Evolutionary conservation across 2,113 vertebrate species (phyloP).

Genomic region (Hemibagrus wyckioides): DNA sequence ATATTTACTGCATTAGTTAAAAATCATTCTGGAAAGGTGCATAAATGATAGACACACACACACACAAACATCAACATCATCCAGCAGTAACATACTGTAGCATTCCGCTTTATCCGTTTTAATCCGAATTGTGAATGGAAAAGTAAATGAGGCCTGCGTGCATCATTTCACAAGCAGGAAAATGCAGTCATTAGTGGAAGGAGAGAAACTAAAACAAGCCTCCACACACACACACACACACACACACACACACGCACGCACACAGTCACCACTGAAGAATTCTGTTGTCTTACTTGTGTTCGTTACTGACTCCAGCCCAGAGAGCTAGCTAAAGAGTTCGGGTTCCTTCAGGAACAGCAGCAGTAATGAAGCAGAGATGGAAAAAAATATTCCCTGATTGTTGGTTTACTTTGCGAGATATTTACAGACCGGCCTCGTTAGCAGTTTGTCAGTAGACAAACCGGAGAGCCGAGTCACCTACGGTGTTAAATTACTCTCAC

Average conservation of each 20-base stretch:
- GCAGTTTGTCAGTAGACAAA: not conserved
- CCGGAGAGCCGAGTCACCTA: not conserved
- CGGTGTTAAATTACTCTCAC: not conserved
- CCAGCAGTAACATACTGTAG: not conserved
- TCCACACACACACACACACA: not conserved
- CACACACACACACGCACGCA: not conserved
- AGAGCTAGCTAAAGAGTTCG: not conserved
- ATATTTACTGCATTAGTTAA: not conserved
- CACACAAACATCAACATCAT: not conserved
- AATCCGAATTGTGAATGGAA: not conserved
- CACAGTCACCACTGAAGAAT: not conserved
- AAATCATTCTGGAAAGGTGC: not conserved
- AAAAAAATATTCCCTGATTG: not conserved
- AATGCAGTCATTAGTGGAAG: not conserved
- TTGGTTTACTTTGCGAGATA: not conserved
- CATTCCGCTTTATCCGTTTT: not conserved
- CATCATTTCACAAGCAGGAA: not conserved
- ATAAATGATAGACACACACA: not conserved
- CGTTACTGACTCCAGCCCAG: not conserved
- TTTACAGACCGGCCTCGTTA: not conserved
- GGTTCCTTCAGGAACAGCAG: not conserved
- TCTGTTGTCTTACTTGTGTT: conserved; percentile 7
- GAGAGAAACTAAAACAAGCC: not conserved
- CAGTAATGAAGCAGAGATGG: not conserved
- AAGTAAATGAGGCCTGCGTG: not conserved